Base-by-base conservation (phyloP, 1,140 invertebrate species). In the Aphelinus certus region DNA sequence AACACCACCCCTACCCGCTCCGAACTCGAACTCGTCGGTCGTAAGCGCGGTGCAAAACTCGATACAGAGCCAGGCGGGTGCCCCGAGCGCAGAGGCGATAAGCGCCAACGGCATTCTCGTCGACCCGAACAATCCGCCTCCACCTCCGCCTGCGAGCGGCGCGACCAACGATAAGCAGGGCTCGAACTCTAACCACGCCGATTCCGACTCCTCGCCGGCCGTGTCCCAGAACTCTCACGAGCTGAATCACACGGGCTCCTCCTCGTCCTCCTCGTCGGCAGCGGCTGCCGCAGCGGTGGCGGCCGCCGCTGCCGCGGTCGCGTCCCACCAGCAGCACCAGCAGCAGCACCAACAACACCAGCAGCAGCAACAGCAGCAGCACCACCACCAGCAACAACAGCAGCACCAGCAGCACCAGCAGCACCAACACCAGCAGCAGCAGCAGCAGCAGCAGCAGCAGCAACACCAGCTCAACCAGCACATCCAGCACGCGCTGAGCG, bases 1-100 rank as follows among this genome's bases (percentile, higher is more conserved):
- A 89, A 92, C 91, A 88, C 89, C 90, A 86, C 89, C 89, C 88
- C 88, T 89, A 89, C 89, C 89, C 87, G 87, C 87, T 85, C 86
- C 87, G 86, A 87, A 86, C 83, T 88, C 86, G 84, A 86, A 85
- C 82, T 84, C 83, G 80, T 85, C 86, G 82, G 81, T 84, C 82
- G 83, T 84, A 73, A 81, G 83, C 75, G 81, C 80, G 81, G 83
- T 86, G 79, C 86, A 85, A 85, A 87, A 84, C 81, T 83, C 83
- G 76, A 82, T 84, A 79, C 83, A 84, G 77, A 80, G 78, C 66
- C 83, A 83, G 79, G 79, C 80, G 76, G 79, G 81, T 75, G 81
- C 78, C 57, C 77, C 83, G 55, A 85, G 83, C 65, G 80, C 83
- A 80, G 83, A 82, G 78, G 80, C 65, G 3, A 79, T 83, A 80